Conservation (phyloP, 2,888 invertebrate genomes). For the Nudaria mundana region DNA sequence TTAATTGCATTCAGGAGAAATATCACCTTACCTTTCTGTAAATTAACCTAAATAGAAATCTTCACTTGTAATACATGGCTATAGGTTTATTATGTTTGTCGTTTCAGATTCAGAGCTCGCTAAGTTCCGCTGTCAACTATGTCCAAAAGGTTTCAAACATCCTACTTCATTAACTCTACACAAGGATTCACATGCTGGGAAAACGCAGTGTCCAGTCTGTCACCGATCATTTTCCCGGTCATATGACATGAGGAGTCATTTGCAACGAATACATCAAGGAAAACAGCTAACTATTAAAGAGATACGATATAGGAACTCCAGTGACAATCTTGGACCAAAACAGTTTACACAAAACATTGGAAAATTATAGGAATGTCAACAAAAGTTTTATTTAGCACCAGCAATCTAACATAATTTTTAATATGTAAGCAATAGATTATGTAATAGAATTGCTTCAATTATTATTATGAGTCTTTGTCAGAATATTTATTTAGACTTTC, state of each 20-base stretch:
- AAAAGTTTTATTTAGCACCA: too few species aligned
- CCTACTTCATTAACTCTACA: slow-evolving; percentile 83
- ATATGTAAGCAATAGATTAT: too few species aligned
- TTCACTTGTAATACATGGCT: too few species aligned
- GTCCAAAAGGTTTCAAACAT: slow-evolving; percentile 83
- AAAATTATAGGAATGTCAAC: too few species aligned
- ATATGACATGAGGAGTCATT: slow-evolving; percentile 82
- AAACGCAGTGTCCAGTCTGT: slow-evolving; percentile 83
- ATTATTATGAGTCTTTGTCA: too few species aligned
- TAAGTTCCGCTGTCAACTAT: slow-evolving; percentile 82
- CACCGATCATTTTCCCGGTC: slow-evolving; percentile 82
- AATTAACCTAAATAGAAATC: too few species aligned
- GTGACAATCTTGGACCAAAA: slow-evolving; percentile 62
- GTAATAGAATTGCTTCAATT: too few species aligned
- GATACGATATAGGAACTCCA: slow-evolving; percentile 70
- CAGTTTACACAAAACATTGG: slow-evolving; percentile 68
- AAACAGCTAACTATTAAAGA: slow-evolving; percentile 76
- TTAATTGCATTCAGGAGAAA: too few species aligned
- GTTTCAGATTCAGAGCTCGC: slow-evolving; percentile 79
- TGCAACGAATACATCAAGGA: slow-evolving; percentile 82
- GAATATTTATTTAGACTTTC: too few species aligned
- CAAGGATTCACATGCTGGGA: slow-evolving; percentile 83
- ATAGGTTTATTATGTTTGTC: too few species aligned
- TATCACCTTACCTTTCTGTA: too few species aligned
- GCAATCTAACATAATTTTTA: too few species aligned